Base-by-base conservation (phyloP, 2,888 invertebrate species). In the Eilema caniola region DNA sequence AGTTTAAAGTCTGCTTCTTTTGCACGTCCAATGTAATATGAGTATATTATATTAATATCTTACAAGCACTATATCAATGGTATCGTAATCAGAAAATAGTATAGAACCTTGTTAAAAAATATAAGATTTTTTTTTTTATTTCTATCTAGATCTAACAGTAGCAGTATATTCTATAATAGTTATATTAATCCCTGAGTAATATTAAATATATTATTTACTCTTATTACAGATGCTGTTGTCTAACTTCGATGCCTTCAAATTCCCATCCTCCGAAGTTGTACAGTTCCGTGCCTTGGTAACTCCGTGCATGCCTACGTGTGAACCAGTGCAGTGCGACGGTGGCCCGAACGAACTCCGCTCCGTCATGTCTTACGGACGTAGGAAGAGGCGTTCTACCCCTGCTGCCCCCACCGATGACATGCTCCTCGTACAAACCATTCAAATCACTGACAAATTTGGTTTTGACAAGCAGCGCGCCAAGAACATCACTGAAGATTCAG, bases 251-350 rank as follows among this genome's bases (percentile, higher is more conserved):
- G 99, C 99, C 56, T 99, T 99, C 96, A 99, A 99, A 92, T 99
- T 99, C 96, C 99, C 99, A 61, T 98, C 98, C 66, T 98, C 98
- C 20, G 98, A 99, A 90, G 97, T 98, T 62, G 99, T 99, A 2
- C 99, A 99, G 90, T 99, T 99, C 97, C 97, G 98, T 77, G 99
- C 99, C n/a, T 92, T 99, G 86, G 98, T 99, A 57, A 98, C 98
- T 3, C 99, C 99, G 0, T 99, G 99, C 91, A 97, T 99, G 97
- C 98, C 98, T 31, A 96, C 97, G 61, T 99, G 99, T 92, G 98
- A 98, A 89, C 98, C 99, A 12, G 98, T 98, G 14, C 98, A 98
- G 88, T 99, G 98, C 90, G 98, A 98, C 85, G 98, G 98, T 85
- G 96, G 97, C 66, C 97, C 97, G 72, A 98, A 98, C 75, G 98